Evolutionary conservation across 1,140 invertebrate genomes (phyloP).

Genomic region (Anoplophora glabripennis): DNA sequence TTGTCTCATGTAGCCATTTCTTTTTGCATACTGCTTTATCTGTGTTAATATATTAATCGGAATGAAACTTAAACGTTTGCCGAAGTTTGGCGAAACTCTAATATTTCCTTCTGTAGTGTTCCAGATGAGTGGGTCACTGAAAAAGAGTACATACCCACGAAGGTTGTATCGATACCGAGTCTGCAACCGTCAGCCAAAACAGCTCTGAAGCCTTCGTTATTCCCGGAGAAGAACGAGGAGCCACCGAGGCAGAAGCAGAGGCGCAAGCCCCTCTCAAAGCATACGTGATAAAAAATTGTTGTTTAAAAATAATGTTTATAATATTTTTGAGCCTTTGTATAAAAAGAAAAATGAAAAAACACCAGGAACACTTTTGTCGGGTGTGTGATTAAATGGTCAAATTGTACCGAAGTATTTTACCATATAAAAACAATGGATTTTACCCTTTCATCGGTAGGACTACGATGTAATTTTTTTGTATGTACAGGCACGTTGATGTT

Average conservation of each 20-base stretch:
- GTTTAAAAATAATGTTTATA: slow-evolving; percentile 18
- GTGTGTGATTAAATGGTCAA: slow-evolving; percentile 18
- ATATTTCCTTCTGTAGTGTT: slow-evolving; percentile 49
- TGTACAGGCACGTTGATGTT: no score
- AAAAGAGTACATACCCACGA: slow-evolving; percentile 55
- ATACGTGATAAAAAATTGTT: slow-evolving; percentile 36
- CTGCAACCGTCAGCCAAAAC: slow-evolving; percentile 49
- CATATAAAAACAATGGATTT: slow-evolving; percentile 5
- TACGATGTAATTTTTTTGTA: neutral
- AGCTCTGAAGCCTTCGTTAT: slow-evolving; percentile 46
- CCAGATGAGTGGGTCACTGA: slow-evolving; percentile 63
- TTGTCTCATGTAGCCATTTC: no score
- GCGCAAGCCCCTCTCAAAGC: slow-evolving; percentile 33
- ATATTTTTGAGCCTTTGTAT: slow-evolving; percentile 22
- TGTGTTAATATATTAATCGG: no score
- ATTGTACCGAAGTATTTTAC: slow-evolving; percentile 4
- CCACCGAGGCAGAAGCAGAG: slow-evolving; percentile 26
- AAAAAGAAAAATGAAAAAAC: slow-evolving; percentile 9
- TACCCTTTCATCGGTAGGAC: neutral
- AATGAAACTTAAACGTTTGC: no score
- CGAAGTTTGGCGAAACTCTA: no score
- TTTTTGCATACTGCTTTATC: no score
- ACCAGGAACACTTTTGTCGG: slow-evolving; percentile 2
- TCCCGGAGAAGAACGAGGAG: slow-evolving; percentile 20
- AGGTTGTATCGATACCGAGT: slow-evolving; percentile 54